Conservation (phyloP, 2,797 vertebrate species). For the Picus viridis region DNA sequence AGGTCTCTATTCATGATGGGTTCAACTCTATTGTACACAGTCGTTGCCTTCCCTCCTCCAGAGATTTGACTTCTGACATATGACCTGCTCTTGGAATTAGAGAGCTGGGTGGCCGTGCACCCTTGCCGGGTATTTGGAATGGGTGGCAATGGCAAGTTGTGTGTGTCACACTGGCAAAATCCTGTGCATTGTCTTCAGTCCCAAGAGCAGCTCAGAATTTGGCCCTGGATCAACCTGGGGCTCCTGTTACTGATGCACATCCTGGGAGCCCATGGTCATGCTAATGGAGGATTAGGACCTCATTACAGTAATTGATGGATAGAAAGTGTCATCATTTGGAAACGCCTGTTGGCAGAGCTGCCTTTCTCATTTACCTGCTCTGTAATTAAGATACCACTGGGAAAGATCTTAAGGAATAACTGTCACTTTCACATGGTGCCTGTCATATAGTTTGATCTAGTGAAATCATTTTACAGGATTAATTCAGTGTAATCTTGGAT, state of each 20-base stretch:
- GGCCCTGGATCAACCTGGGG: neutral
- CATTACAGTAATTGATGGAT: neutral
- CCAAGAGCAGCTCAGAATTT: neutral
- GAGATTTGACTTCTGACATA: neutral
- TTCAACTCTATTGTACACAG: neutral
- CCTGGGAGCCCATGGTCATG: neutral
- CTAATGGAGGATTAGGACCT: neutral
- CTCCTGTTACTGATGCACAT: neutral
- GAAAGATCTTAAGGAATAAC: conserved; percentile 2
- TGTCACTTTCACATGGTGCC: neutral
- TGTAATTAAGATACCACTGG: conserved; percentile 1
- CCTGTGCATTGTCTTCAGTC: neutral
- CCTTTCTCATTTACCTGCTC: neutral
- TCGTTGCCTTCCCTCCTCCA: neutral
- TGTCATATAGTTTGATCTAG: fast-evolving
- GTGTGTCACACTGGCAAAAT: neutral
- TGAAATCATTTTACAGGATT: neutral
- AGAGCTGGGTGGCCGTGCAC: neutral
- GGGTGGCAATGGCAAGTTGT: neutral
- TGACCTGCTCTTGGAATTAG: neutral
- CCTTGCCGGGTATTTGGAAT: fast-evolving
- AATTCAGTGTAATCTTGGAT: neutral
- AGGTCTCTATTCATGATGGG: neutral
- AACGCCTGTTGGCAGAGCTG: neutral
- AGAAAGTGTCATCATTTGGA: conserved; percentile 1